Base-by-base conservation (phyloP, 1,140 invertebrate genomes). In the Batillaria attramentaria region DNA sequence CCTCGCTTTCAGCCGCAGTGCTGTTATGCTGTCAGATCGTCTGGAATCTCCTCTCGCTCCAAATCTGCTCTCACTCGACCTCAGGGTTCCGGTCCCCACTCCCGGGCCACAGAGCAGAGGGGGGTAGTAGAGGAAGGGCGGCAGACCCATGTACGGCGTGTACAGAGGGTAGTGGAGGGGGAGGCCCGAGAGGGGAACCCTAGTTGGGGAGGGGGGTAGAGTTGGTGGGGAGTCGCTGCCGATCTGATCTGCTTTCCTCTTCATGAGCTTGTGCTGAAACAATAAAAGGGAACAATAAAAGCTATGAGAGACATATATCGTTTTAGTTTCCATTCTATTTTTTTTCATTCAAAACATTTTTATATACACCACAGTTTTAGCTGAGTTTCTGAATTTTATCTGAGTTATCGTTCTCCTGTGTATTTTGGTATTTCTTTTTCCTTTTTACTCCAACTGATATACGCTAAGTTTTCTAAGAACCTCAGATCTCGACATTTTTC, bases 11-110 rank as follows among this genome's bases (percentile, higher is more conserved):
- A 97, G 92, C 80, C 97, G 91, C 6, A 98, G 91, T 0, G 96
- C 94, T 0, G 96, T 96, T 80, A 98, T 97, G 84, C 96, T 97
- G 37, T 95, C 96, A 83, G 94, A 95, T 79, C 96, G 92, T 80
- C 96, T 92, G 88, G 97, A 95, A 60, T 85, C 84, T 24, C 78
- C 57, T 28, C n/a, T 72, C 20, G 20, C 65, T 69, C 37, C 68
- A n/a, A 24, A 28, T 24, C n/a, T 16, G 20, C 65, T 69, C 37
- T 57, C 24, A n/a, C 41, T 10, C 41, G 2, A 43, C 42, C 68
- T 28, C 41, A 0, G 20, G 20, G 3, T 42, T 13, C 41, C 68
- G n/a, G 6, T 33, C 41, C 20, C 66, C 37, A 35, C 46, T 35
- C 33, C 54, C 0, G 73, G 35, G 39, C 54, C n/a, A 39, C 57